A percentile compares a stretch with the other conserved stretches of the same genome.
phyloP scores from a whole-genome alignment of 2,113 vertebrate genomes.

The Stegastes partitus region DNA sequence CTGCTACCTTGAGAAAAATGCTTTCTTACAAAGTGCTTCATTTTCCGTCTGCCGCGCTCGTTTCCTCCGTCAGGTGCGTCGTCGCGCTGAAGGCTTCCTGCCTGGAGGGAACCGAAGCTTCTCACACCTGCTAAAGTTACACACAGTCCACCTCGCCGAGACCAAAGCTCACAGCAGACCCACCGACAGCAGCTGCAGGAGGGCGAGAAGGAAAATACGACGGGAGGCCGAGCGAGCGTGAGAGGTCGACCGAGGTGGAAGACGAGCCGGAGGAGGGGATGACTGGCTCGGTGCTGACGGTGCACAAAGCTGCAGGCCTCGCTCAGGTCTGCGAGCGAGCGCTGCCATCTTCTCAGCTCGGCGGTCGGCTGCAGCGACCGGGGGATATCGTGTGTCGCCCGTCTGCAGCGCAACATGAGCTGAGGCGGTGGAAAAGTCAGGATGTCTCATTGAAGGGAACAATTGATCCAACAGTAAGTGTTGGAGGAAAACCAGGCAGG shows the following conservation, averaged over 20 bases:
- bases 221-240: not conserved
- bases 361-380: constrained; percentile 15
- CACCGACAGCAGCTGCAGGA: constrained; percentile 33
- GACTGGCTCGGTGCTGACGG: constrained; percentile 57
- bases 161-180: constrained; percentile 2
- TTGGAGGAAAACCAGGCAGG: constrained; percentile 49
- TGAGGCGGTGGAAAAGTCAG: constrained; percentile 54
- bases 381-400: constrained; percentile 57
- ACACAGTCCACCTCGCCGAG: constrained; percentile 19
- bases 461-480: constrained; percentile 67
- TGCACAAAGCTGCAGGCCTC: constrained; percentile 17
- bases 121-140: constrained; percentile 59
- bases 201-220: not conserved
- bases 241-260: constrained; percentile 27
- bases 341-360: constrained; percentile 34
- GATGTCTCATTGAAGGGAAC: constrained; percentile 65
- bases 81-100: constrained; percentile 10
- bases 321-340: constrained; percentile 29
- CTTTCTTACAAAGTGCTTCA: constrained; percentile 29
- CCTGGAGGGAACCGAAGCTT: constrained; percentile 28
- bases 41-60: constrained; percentile 41
- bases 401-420: constrained; percentile 67
- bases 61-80: constrained; percentile 19
- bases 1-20: not conserved
- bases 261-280: constrained; percentile 29